A percentile compares a stretch with the other conserved stretches of the same genome.
Conservation (phyloP, 2,888 invertebrate species). For the Gymnosoma rotundatum region DNA sequence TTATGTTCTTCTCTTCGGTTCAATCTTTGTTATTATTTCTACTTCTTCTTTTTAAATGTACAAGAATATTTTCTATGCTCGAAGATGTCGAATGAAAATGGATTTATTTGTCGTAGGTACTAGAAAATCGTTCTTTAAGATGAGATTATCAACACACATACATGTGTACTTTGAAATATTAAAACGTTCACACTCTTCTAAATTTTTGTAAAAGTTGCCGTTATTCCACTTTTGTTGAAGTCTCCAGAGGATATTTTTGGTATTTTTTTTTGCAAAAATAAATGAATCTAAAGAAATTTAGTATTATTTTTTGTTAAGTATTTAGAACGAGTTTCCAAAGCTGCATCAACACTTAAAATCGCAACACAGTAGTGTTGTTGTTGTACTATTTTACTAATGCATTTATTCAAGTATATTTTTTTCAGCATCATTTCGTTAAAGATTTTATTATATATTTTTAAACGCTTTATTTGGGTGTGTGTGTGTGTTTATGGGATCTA, state of each 20-base stretch:
- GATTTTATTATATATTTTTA: conserved; percentile 22
- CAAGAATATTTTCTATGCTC: not conserved
- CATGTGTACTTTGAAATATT: not conserved
- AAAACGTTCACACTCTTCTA: conserved; percentile 6
- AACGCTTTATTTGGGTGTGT: conserved; percentile 19
- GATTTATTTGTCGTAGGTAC: conserved; percentile 56
- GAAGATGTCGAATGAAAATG: conserved; percentile 28
- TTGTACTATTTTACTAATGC: conserved; percentile 52
- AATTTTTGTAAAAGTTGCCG: conserved; percentile 38
- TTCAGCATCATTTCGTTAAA: conserved; percentile 2
- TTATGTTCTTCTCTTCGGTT: conserved; percentile 5
- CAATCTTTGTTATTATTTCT: conserved; percentile 7
- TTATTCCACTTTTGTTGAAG: conserved; percentile 7
- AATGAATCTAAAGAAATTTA: conserved; percentile 47
- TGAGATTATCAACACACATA: conserved; percentile 15
- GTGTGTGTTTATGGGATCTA: conserved; percentile 51
- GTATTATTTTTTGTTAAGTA: conserved; percentile 12
- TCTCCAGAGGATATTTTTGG: conserved; percentile 24
- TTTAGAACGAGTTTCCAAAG: conserved; percentile 46
- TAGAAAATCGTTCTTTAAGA: conserved; percentile 58
- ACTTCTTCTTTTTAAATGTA: not conserved
- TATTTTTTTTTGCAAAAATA: conserved; percentile 21
- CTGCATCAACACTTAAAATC: conserved; percentile 47
- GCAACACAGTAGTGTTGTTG: conserved; percentile 17
- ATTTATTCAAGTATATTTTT: conserved; percentile 48